phyloP scores from a whole-genome alignment of 2,888 invertebrate genomes.

The Epirrhoe tristata region DNA sequence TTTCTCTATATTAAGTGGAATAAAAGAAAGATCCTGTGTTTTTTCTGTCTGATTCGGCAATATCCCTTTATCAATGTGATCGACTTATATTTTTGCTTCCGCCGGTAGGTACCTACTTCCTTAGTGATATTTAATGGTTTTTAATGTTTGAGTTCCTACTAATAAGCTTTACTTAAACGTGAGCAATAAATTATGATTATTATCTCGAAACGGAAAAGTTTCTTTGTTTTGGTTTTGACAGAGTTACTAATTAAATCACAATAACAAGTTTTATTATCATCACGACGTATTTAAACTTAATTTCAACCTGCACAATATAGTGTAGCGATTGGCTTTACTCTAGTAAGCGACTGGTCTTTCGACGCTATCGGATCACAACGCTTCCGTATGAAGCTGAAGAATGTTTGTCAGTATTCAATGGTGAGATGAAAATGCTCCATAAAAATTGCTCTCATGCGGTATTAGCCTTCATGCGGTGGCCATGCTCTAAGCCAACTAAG shows the following conservation, averaged over 20 bases:
- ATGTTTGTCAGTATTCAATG: no score
- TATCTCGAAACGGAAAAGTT: background rate
- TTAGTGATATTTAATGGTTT: slow-evolving; percentile 15
- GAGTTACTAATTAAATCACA: background rate
- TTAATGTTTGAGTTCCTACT: slow-evolving; percentile 5
- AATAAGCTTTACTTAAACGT: background rate
- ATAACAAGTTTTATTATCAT: background rate
- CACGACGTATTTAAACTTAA: no score
- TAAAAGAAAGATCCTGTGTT: slow-evolving; percentile 1
- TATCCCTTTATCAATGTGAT: slow-evolving; percentile 27
- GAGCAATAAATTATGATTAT: slow-evolving; percentile 2
- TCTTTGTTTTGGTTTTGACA: background rate
- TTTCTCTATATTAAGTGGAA: background rate
- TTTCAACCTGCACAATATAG: no score
- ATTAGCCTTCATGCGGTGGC: no score
- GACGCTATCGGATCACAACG: no score
- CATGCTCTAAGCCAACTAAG: no score
- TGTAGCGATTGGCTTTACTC: no score
- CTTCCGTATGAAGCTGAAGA: no score
- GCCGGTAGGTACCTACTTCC: slow-evolving; percentile 18
- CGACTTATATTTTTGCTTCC: slow-evolving; percentile 27
- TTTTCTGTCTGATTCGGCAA: slow-evolving; percentile 1
- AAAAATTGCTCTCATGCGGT: no score
- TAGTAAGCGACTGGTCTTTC: no score
- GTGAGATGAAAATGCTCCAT: no score